Percentiles rank a stretch among this genome's conserved stretches.
Conservation (phyloP, 2,113 vertebrate species). For the Melanostigma gelatinosum region DNA sequence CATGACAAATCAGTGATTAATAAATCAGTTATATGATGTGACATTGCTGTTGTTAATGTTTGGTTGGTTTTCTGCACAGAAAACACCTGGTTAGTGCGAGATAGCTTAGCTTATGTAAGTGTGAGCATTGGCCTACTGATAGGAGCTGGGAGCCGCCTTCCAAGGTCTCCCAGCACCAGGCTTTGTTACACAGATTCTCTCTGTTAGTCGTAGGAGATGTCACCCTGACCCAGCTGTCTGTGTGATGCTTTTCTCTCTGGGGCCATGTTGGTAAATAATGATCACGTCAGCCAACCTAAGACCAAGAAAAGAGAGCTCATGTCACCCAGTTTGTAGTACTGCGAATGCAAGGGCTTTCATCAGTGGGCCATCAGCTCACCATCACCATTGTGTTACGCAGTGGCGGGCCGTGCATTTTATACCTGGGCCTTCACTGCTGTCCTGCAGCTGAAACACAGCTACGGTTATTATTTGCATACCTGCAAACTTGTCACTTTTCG, state of each 20-base stretch:
- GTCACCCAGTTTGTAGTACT: not conserved
- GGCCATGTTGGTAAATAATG: not conserved
- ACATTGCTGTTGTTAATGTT: not conserved
- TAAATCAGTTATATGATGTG: not conserved
- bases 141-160: not conserved
- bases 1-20: not conserved
- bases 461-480: too few relatives aligned
- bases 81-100: not conserved
- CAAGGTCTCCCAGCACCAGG: not conserved
- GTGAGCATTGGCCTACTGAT: not conserved
- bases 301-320: not conserved
- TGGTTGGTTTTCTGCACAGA: not conserved
- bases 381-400: not conserved
- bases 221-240: not conserved
- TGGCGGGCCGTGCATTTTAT: too few relatives aligned
- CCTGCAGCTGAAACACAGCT: too few relatives aligned
- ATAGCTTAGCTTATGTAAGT: not conserved
- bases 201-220: not conserved
- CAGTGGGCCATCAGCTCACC: not conserved
- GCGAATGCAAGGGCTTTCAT: not conserved
- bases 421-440: too few relatives aligned
- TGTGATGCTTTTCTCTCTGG: not conserved
- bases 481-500: too few relatives aligned
- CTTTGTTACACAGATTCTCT: not conserved
- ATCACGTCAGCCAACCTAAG: constrained; percentile 1